Evolutionary conservation across 2,797 vertebrate genomes (phyloP), one percentile per base, ranked within the genome.

Genomic region (Botia kubotai): DNA sequence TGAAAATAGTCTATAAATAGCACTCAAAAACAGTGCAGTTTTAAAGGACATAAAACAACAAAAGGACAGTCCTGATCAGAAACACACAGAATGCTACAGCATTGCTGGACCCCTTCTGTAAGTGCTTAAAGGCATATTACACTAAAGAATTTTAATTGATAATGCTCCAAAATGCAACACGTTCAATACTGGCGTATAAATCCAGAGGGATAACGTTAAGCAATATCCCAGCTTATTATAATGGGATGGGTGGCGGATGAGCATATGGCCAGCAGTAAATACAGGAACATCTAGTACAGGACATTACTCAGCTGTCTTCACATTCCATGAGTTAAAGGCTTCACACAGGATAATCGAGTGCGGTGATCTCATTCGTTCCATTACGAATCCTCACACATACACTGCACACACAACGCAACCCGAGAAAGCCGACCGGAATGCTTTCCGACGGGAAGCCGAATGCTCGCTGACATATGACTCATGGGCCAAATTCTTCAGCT

Each of bases 381-480:
- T 83, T 79, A 57, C 50, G n/a, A 73, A 73, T 58, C 39, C 67
- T 73, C 68, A 78, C 75, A 77, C 73, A 77, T 57, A 72, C 33
- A 50, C 43, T 73, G 50, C 48, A 78, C 39, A 73, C 60, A 78
- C 75, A 78, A 52, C 11, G 2, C 21, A 67, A 73, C 68, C 69
- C 26, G 67, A 55, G 50, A 77, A 71, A 67, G 33, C 60, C 52
- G 43, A 72, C 6, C 69, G 17, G 81, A 55, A 73, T 73, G 62
- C n/a, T 73, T 79, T 79, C 62, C 68, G 55, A 68, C 26, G 23
- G 36, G 19, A 80, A 57, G 70, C 50, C 79, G 67, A 74, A 80
- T 73, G 70, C 79, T 88, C 70, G 83, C 39, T 81, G 81, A 82
- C 85, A 85, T 86, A 82, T 79, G 78, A 87, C 66, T 84, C 76